phyloP scores from a whole-genome alignment of 2,797 vertebrate species.

The Gallirallus australis region DNA sequence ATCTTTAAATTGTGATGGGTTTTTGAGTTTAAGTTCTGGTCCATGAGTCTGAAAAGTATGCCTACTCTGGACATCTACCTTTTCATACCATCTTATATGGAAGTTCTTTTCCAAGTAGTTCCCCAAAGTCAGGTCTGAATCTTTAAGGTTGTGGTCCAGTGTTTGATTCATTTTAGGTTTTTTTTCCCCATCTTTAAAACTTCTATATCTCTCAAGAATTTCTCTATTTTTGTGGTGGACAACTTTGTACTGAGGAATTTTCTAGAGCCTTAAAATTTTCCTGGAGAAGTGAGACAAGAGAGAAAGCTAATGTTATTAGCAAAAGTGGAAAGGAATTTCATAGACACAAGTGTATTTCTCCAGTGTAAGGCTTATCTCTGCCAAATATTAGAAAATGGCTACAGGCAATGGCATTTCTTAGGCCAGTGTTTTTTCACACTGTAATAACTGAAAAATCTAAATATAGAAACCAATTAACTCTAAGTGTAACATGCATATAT shows the following conservation, averaged over 20 bases:
- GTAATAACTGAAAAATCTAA: neutral
- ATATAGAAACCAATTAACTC: neutral
- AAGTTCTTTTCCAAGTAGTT: neutral
- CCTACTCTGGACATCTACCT: neutral
- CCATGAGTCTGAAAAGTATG: neutral
- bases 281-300: neutral
- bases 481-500: neutral
- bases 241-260: neutral
- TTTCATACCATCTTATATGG: neutral
- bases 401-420: neutral
- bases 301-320: neutral
- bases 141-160: neutral
- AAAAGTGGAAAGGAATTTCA: neutral
- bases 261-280: neutral
- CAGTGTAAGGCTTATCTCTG: neutral
- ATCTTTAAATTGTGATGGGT: neutral
- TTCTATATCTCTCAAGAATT: neutral
- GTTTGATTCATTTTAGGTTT: too few species aligned
- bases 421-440: neutral
- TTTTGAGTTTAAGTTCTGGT: neutral
- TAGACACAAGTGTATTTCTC: neutral
- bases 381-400: neutral
- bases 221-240: neutral
- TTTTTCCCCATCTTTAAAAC: neutral
- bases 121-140: neutral